Evolutionary conservation across 2,888 invertebrate genomes (phyloP).

Genomic region (Flexamia atlantica): DNA sequence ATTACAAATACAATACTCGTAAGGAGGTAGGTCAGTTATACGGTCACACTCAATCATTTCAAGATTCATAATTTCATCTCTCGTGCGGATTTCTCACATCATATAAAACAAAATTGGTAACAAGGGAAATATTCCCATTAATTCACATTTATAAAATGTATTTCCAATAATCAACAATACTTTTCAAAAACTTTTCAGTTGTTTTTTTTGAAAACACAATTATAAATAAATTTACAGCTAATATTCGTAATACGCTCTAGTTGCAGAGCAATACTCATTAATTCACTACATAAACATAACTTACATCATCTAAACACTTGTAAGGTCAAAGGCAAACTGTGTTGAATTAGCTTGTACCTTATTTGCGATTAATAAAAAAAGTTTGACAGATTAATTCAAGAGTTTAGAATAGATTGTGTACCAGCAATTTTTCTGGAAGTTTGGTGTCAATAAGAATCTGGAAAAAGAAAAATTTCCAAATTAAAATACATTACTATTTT

Average conservation of each 20-base stretch:
- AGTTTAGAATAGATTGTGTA: constrained; percentile 11
- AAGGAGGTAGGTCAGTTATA: constrained; percentile 47
- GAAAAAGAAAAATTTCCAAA: neutral
- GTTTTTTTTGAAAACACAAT: constrained; percentile 42
- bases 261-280: constrained; percentile 59
- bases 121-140: constrained; percentile 57
- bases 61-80: constrained; percentile 40
- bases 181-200: constrained; percentile 46
- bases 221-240: constrained; percentile 38
- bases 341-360: constrained; percentile 14
- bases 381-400: constrained; percentile 27
- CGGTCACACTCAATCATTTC: constrained; percentile 33
- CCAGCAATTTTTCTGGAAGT: neutral
- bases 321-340: constrained; percentile 31
- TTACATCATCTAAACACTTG: constrained; percentile 27
- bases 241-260: constrained; percentile 28
- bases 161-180: constrained; percentile 48
- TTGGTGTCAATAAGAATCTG: neutral
- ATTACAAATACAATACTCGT: constrained; percentile 43
- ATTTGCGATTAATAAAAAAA: neutral
- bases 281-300: constrained; percentile 64
- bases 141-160: constrained; percentile 63
- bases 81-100: constrained; percentile 40
- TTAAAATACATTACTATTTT: no score
- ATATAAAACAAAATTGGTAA: constrained; percentile 56